These are phyloP conservation scores for Muscidifurax raptorellus DNA, from an alignment of 1,140 invertebrate genomes.

Conservation along the genomic window DNA sequence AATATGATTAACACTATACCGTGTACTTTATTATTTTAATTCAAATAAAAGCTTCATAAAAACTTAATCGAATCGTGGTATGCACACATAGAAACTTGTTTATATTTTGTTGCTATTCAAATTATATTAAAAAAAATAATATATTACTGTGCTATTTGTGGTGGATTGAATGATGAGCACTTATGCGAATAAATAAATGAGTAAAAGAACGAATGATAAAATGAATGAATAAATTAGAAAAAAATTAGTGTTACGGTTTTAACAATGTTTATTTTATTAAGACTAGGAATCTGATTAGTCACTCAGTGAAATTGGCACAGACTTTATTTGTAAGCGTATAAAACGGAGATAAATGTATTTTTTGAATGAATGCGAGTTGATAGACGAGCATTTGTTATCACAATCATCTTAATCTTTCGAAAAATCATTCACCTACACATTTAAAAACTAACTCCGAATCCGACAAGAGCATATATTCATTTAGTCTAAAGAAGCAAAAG, in stretches of 20 bases:
- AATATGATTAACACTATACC: no score
- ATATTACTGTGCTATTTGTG: no score
- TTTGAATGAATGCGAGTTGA: constrained; percentile 45
- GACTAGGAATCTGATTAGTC: constrained; percentile 49
- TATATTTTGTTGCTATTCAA: no score
- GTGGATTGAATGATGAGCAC: no score
- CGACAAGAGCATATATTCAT: not conserved
- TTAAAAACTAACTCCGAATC: not conserved
- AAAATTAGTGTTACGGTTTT: constrained; percentile 37
- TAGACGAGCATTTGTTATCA: constrained; percentile 36
- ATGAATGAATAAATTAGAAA: constrained; percentile 7
- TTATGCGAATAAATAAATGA: not conserved
- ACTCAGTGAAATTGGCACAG: constrained; percentile 46
- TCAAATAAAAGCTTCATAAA: no score
- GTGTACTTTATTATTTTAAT: no score
- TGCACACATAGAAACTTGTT: no score
- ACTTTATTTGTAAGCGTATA: constrained; percentile 49
- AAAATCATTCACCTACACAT: constrained; percentile 5
- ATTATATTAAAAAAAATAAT: no score
- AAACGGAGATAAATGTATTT: constrained; percentile 49
- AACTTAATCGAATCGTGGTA: no score
- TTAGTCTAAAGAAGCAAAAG: not conserved
- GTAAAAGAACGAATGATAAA: not conserved
- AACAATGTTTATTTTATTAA: constrained; percentile 49
- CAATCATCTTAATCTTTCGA: constrained; percentile 37